Evolutionary conservation across 2,888 invertebrate species (phyloP), one percentile per base, ranked within the genome.

Genomic region (Dusona sp.): DNA sequence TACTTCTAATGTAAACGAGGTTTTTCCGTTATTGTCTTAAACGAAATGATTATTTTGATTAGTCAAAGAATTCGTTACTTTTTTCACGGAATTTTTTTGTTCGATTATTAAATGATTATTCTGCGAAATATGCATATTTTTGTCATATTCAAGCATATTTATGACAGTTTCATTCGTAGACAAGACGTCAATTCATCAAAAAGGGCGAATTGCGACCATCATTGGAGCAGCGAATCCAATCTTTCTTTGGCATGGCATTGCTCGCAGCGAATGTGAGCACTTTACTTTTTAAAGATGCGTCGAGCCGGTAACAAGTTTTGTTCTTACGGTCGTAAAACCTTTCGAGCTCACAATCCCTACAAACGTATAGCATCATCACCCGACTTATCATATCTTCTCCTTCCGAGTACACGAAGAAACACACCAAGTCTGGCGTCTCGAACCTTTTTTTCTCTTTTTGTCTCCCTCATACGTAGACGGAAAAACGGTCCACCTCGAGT

Each of bases 281-380:
- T 82, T 82, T 61, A 65, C 64, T 86, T 77, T 42, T 79, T 68
- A 70, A 74, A 75, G 61, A 70, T 48, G 54, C 72, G 64, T 72
- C 65, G 64, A 75, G 70, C 33, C 72, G 57, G 79, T 65, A 86
- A 77, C 79, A 67, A 83, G 77, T 83, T 80, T 80, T 77, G 65
- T 75, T 79, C 73, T 82, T 57, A 72, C 45, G 77, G 57, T 86
- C 86, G 70, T 83, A 79, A 82, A 85, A 77, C 61, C 79, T 79
- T 74, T 68, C 57, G 67, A 74, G 67, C 65, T 19, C 29, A 36
- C n/a, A 64, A 70, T 70, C 75, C 57, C 16, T 36, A 45, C 81
- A 77, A 48, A 64, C 65, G 57, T 64, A 72, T 79, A 77, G 72
- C 61, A 83, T 73, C 86, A 83, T 86, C 86, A 73, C 83, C 29